Conservation (phyloP, 2,888 invertebrate genomes). For the Clusia tigrina region DNA sequence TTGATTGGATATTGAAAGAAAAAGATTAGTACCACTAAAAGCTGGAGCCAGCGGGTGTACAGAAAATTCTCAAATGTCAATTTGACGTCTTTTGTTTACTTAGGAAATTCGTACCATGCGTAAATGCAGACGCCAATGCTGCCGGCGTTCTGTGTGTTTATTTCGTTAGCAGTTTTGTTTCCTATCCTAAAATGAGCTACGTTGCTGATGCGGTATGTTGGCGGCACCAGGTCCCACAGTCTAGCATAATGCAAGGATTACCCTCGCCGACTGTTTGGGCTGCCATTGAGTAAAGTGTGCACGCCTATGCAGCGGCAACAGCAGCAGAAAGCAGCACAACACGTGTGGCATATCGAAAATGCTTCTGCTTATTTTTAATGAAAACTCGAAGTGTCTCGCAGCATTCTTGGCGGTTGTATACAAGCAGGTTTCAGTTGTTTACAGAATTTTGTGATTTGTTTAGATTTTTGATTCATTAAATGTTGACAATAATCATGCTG, state of each 20-base stretch:
- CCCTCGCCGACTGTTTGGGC: too few relatives aligned
- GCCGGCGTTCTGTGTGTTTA: background rate
- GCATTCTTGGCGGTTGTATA: background rate
- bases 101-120: conserved; percentile 19
- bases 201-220: background rate
- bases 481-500: background rate
- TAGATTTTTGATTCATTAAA: background rate
- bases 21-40: too few relatives aligned
- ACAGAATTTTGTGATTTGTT: background rate
- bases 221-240: background rate
- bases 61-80: background rate
- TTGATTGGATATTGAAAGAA: too few relatives aligned
- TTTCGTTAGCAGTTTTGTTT: background rate
- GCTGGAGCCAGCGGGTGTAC: too few relatives aligned
- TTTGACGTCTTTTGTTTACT: conserved; percentile 20
- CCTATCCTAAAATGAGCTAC: too few relatives aligned
- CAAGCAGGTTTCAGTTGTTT: background rate
- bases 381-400: background rate
- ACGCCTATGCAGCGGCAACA: background rate
- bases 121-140: background rate
- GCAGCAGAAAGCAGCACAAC: background rate
- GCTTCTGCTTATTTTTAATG: too few relatives aligned
- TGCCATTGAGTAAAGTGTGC: too few relatives aligned
- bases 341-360: too few relatives aligned
- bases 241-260: too few relatives aligned